Base-by-base conservation (phyloP, 2,888 invertebrate genomes). In the Microplitis manilae region DNA sequence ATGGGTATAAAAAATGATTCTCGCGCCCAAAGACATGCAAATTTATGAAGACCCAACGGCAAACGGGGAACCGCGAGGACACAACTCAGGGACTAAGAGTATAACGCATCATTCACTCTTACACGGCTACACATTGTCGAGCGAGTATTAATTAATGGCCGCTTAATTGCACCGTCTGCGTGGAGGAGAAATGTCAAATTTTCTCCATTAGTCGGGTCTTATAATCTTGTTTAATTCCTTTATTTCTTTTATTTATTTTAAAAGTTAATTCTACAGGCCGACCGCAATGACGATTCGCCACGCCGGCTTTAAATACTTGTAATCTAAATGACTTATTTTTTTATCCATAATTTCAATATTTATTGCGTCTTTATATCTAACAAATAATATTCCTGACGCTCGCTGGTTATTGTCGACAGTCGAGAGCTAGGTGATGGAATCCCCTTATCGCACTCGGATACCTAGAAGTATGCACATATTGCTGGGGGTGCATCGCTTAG, bases 1-100 rank as follows among this genome's bases (percentile, higher is more conserved):
- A 85, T 84, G 84, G 83, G 84, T 84, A 83, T 88, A 88, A 88
- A 88, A 88, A 88, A 88, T 88, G 86, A 88, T 88, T 86, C 88
- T 87, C 85, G 86, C 86, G 84, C 84, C 85, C 87, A 86, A 88
- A 88, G 87, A 88, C 87, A 87, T 87, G 88, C 85, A 88, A 88
- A 88, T 89, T 89, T 88, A 89, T 88, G 87, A 87, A 89, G 86
- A 86, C 85, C 84, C 84, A 13, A 9, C 41, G 50, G 68, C 30
- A 68, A 38, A 73, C 81, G 83, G 82, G 81, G 82, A 77, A 80
- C 83, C 80, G 75, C 80, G 50, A 71, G 30, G 61, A 50, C 17
- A 30, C 61, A 30, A n/a, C 50, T 13, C 50, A 13, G 50, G 65
- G 30, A 13, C 65, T 65, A 13, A 30, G 65, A 65, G 50, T 50